phyloP scores from a whole-genome alignment of 2,113 vertebrate genomes.

The Xenopus laevis region DNA sequence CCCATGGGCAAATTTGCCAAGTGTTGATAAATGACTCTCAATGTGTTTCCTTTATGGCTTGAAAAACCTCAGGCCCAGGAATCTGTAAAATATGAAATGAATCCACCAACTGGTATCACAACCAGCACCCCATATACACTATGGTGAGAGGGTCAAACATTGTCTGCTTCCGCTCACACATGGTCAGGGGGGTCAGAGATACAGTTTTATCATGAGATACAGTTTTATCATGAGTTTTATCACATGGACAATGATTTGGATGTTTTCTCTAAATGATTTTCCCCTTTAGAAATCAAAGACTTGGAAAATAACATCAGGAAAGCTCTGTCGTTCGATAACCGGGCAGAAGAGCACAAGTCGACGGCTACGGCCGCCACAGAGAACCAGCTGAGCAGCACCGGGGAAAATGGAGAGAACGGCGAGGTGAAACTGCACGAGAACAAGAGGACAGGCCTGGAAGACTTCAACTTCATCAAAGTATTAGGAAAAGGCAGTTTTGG shows the following conservation, averaged over 20 bases:
- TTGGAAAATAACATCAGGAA: constrained; percentile 90
- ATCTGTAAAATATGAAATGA: no score
- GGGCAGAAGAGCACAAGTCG: constrained; percentile 80
- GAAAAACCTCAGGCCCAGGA: no score
- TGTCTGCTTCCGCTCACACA: no score
- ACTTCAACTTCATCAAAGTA: constrained; percentile 97
- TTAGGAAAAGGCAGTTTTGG: constrained; percentile 98
- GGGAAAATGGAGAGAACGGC: constrained; percentile 84
- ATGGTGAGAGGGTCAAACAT: no score
- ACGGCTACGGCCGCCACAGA: constrained; percentile 69
- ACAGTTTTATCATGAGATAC: no score
- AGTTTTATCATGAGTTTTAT: no score
- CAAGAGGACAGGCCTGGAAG: constrained; percentile 83
- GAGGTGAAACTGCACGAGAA: constrained; percentile 76
- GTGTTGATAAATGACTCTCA: no score
- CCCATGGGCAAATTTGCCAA: no score
- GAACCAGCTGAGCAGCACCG: constrained; percentile 58
- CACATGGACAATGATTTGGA: no score
- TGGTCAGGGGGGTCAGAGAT: constrained; percentile 79
- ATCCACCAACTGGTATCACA: no score
- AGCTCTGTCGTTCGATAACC: constrained; percentile 85
- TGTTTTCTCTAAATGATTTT: not conserved
- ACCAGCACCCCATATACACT: no score
- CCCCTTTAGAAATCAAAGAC: constrained; percentile 79
- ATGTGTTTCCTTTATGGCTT: no score